A percentile compares a stretch with the other conserved stretches of the same genome.
Conservation (phyloP, 2,113 vertebrate genomes). For the Oncorhynchus clarkii region DNA sequence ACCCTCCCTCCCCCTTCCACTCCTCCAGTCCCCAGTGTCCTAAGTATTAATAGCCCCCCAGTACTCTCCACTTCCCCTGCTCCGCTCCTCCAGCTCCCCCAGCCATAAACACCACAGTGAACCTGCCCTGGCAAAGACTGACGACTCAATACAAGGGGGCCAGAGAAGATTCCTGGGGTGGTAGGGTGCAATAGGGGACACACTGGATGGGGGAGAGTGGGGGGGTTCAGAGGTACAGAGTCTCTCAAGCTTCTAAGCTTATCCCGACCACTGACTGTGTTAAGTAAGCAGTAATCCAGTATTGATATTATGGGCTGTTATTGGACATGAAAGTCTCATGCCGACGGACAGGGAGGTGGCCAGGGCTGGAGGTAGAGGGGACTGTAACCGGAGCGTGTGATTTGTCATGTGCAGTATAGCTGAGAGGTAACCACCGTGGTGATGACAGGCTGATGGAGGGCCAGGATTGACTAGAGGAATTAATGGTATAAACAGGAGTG, state of each 20-base stretch:
- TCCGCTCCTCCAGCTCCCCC: neutral
- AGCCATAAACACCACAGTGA: neutral
- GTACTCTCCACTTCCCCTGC: neutral
- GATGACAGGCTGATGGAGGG: constrained; percentile 58
- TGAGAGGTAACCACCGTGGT: constrained; percentile 27
- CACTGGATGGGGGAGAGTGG: neutral
- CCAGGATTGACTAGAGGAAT: constrained; percentile 38
- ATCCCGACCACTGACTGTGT: neutral
- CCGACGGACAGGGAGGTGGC: constrained; percentile 23
- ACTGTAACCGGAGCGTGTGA: constrained; percentile 47
- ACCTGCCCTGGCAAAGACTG: neutral
- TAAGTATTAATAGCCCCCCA: neutral
- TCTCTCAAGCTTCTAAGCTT: no score
- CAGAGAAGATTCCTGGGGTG: neutral
- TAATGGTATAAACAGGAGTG: constrained; percentile 61
- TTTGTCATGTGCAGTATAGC: constrained; percentile 40
- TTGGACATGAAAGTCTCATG: constrained; percentile 44
- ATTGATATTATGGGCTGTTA: constrained; percentile 23
- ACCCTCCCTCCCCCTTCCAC: neutral
- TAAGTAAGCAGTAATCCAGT: neutral
- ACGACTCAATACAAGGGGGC: neutral
- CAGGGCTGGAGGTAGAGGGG: constrained; percentile 37
- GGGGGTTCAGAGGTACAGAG: neutral
- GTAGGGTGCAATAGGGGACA: neutral
- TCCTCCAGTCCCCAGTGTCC: neutral